Evolutionary conservation across 2,888 invertebrate genomes (phyloP).

Genomic region (Eulithis testata): DNA sequence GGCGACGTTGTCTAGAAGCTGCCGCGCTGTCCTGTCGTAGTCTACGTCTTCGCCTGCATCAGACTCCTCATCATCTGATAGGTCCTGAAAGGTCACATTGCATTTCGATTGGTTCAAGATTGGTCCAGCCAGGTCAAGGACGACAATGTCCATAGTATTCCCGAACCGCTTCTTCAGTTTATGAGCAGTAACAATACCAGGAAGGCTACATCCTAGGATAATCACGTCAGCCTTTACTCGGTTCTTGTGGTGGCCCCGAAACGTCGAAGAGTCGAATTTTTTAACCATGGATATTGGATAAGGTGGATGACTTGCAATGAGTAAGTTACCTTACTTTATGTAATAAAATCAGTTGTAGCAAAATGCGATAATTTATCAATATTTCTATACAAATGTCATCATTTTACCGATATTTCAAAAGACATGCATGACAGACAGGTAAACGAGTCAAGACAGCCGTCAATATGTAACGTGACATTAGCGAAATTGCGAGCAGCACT

Average conservation of each 20-base stretch:
- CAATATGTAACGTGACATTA: no score
- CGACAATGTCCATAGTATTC: constrained; percentile 70
- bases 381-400: constrained; percentile 15
- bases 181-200: constrained; percentile 76
- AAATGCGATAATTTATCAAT: constrained; percentile 18
- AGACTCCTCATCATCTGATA: constrained; percentile 26
- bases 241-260: constrained; percentile 35
- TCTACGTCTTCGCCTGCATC: constrained; percentile 13
- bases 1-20: constrained; percentile 56
- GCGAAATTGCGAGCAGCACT: no score
- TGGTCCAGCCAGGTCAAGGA: constrained; percentile 60
- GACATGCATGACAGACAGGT: no score
- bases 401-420: constrained; percentile 5
- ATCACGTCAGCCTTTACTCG: constrained; percentile 72
- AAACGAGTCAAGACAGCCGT: no score
- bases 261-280: constrained; percentile 39
- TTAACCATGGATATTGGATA: constrained; percentile 47
- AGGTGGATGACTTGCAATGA: background rate
- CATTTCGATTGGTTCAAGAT: constrained; percentile 49
- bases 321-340: constrained; percentile 1
- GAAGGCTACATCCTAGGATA: constrained; percentile 73
- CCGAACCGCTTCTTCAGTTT: constrained; percentile 74
- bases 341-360: background rate
- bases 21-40: constrained; percentile 41
- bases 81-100: constrained; percentile 63